Conservation (phyloP, 2,113 vertebrate genomes). For the Colius striatus region DNA sequence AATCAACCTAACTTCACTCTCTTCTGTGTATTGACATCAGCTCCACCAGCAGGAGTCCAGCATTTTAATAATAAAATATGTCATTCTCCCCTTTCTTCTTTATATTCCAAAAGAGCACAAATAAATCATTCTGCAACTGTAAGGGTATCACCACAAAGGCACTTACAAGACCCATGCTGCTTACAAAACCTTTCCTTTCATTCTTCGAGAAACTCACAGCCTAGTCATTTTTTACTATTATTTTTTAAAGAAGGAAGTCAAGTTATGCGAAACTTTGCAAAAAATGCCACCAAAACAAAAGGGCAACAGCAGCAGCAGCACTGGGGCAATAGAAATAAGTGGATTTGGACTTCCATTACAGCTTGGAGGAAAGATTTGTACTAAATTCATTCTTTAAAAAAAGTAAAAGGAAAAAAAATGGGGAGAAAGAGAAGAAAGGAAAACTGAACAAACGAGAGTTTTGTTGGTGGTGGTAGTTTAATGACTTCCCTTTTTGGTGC, state of each 20-base stretch:
- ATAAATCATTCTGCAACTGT: conserved; percentile 13
- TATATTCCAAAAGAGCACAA: conserved; percentile 39
- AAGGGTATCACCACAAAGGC: conserved; percentile 18
- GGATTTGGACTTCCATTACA: conserved; percentile 31
- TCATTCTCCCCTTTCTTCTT: neutral
- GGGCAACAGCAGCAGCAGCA: neutral
- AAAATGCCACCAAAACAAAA: neutral
- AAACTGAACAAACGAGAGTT: conserved; percentile 55
- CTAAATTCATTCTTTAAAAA: conserved; percentile 47
- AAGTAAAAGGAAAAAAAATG: neutral
- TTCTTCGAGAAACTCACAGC: neutral
- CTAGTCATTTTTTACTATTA: neutral
- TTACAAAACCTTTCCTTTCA: neutral
- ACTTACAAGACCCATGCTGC: neutral
- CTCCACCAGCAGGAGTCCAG: neutral
- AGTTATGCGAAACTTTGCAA: neutral
- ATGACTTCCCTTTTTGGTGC: conserved; percentile 76
- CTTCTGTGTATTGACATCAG: neutral
- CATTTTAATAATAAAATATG: neutral
- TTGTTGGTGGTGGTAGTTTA: conserved; percentile 37
- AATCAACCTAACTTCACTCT: neutral
- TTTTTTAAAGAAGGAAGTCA: neutral
- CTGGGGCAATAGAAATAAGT: neutral
- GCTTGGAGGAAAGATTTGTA: conserved; percentile 44
- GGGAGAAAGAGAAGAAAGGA: neutral